phyloP scores from a whole-genome alignment of 2,888 invertebrate genomes.

The Chrysomela aeneicollis region DNA sequence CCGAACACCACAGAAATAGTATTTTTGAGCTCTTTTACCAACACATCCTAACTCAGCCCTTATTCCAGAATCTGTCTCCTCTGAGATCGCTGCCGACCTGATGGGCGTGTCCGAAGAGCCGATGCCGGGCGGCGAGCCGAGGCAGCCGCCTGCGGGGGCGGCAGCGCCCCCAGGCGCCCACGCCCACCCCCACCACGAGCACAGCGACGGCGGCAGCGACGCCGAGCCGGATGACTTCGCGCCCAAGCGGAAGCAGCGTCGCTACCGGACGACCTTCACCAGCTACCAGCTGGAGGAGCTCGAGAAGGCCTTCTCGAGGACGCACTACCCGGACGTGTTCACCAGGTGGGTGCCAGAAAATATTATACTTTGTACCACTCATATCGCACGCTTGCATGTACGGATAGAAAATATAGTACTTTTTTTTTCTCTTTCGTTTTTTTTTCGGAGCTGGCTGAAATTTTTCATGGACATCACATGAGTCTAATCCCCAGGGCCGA shows the following conservation, averaged over 20 bases:
- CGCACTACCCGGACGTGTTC: constrained; percentile 98
- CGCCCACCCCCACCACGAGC: constrained; percentile 66
- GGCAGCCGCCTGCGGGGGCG: constrained; percentile 57
- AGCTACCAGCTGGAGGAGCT: constrained; percentile 94
- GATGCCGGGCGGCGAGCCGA: constrained; percentile 49
- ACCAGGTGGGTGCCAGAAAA: constrained; percentile 75
- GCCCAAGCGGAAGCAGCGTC: constrained; percentile 87
- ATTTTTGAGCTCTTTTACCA: too few relatives aligned
- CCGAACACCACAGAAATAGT: too few relatives aligned
- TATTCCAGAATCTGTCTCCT: constrained; percentile 57
- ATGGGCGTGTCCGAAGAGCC: constrained; percentile 61
- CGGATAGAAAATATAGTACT: too few relatives aligned
- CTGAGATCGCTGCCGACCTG: constrained; percentile 55
- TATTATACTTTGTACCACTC: too few relatives aligned
- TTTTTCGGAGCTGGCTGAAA: too few relatives aligned
- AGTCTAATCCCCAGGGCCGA: too few relatives aligned
- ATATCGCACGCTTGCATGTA: too few relatives aligned
- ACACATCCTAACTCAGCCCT: not conserved
- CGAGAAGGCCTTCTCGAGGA: constrained; percentile 96
- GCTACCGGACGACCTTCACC: constrained; percentile 94
- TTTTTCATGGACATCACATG: too few relatives aligned
- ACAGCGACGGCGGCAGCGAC: constrained; percentile 67
- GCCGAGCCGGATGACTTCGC: constrained; percentile 77
- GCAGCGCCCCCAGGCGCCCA: constrained; percentile 71
- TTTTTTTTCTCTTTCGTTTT: too few relatives aligned